phyloP scores from a whole-genome alignment of 1,140 invertebrate species.

The Gryllus bimaculatus region DNA sequence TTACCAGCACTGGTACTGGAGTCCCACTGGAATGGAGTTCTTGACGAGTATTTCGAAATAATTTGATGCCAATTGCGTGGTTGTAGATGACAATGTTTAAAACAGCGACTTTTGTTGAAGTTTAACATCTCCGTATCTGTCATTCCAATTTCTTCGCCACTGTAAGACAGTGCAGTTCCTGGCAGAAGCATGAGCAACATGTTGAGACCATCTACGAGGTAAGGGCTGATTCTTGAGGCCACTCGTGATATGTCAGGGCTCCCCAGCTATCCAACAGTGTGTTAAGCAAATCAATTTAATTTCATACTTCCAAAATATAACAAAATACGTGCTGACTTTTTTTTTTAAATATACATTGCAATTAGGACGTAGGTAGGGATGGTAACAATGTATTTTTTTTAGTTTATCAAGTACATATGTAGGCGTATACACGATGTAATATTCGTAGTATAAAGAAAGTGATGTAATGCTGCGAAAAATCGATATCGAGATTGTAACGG shows the following conservation, averaged over 20 bases:
- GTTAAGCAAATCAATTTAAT: too few relatives aligned
- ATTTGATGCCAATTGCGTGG: neutral
- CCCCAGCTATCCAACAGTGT: conserved; percentile 38
- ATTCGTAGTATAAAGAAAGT: too few relatives aligned
- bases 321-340: too few relatives aligned
- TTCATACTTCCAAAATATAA: too few relatives aligned
- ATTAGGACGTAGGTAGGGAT: too few relatives aligned
- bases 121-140: conserved; percentile 35
- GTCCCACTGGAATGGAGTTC: conserved; percentile 17
- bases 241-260: conserved; percentile 63
- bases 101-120: neutral
- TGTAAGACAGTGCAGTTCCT: conserved; percentile 68
- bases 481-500: too few relatives aligned
- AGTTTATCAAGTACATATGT: too few relatives aligned
- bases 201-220: conserved; percentile 58
- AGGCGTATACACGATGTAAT: too few relatives aligned
- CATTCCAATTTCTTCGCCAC: conserved; percentile 80
- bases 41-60: conserved; percentile 11
- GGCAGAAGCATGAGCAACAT: conserved; percentile 65
- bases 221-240: conserved; percentile 48
- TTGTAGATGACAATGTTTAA: neutral
- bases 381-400: too few relatives aligned
- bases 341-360: too few relatives aligned
- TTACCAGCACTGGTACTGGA: conserved; percentile 8
- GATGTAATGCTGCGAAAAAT: too few relatives aligned